Evolutionary conservation across 1,140 invertebrate species (phyloP), one percentile per base, ranked within the genome.

Genomic region (Bombus turneri): DNA sequence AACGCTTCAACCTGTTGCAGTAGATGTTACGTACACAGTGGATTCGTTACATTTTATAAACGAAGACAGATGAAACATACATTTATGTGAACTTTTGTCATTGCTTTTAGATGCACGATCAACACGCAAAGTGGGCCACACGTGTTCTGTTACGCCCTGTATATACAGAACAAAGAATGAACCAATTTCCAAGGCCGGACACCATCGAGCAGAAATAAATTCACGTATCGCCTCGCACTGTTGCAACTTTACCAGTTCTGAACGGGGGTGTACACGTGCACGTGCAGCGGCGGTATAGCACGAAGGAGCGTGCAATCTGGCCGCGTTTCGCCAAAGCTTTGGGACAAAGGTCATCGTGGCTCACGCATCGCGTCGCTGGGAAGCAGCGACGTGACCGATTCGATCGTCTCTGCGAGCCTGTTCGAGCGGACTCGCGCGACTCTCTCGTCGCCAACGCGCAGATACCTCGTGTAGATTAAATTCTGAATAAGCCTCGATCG

Each of bases 351-450:
- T 83, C 85, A 86, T 79, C 64, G 71, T 79, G 34, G 81, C 47
- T 81, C 80, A 82, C 90, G 81, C 83, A 84, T 90, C 83, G 80
- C 64, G 83, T 62, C 86, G 87, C 71, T 87, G 90, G 81, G 87
- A 91, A 91, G 69, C 31, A 86, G 78, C 87, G 90, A 91, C 90
- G 90, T 90, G 90, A 86, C 78, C 71, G 79, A 74, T 72, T 75
- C 78, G 69, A 85, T 81, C 69, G 57, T 79, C 39, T 83, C 72
- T 41, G 8, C 66, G 68, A 28, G 37, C 57, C 59, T 9, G 39
- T 28, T 75, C 72, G 77, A 84, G 53, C 41, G 9, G 39, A 43
- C n/a, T 47, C 37, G 25, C 62, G 57, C 75, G 41, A 72, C 18
- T 69, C 68, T 59, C 43, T 79, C 76, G 76, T 59, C 73, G 22